A percentile compares a stretch with the other conserved stretches of the same genome.
Evolutionary conservation across 2,888 invertebrate species (phyloP).

Genomic region (Apocheima hispidaria): DNA sequence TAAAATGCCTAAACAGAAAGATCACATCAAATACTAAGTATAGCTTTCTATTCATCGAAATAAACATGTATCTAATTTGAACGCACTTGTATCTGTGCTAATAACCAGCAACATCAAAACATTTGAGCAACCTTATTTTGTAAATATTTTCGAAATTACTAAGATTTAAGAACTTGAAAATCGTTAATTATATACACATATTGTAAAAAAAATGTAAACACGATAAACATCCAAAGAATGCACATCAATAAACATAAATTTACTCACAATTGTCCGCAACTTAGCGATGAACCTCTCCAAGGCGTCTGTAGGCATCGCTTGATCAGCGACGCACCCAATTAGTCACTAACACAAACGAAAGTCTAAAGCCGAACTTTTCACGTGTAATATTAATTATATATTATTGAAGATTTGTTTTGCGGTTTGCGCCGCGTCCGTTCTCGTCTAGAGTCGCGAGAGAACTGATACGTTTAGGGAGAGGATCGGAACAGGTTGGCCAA

Average conservation of each 20-base stretch:
- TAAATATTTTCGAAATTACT: slow-evolving; percentile 31
- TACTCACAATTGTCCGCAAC: slow-evolving; percentile 65
- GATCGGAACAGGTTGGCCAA: slow-evolving; percentile 33
- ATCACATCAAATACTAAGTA: background rate
- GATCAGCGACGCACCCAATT: slow-evolving; percentile 39
- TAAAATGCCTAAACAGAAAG: background rate
- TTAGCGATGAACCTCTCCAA: slow-evolving; percentile 66
- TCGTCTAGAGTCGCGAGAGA: slow-evolving; percentile 25
- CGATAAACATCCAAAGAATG: slow-evolving; percentile 23
- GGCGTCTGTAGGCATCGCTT: slow-evolving; percentile 67
- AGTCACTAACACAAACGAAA: slow-evolving; percentile 36
- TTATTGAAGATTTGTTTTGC: slow-evolving; percentile 9
- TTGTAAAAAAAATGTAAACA: slow-evolving; percentile 25
- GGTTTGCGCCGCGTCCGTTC: slow-evolving; percentile 31
- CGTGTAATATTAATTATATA: slow-evolving; percentile 3
- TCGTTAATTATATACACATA: slow-evolving; percentile 28
- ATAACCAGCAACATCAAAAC: slow-evolving; percentile 4
- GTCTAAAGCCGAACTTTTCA: slow-evolving; percentile 13
- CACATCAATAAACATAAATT: slow-evolving; percentile 31
- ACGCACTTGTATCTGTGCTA: background rate
- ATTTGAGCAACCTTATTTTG: slow-evolving; percentile 10
- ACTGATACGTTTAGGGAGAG: slow-evolving; percentile 35
- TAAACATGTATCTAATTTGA: background rate
- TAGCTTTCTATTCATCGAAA: background rate
- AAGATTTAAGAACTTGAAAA: slow-evolving; percentile 17